Conservation (phyloP, 2,113 vertebrate species). For the Numida meleagris region DNA sequence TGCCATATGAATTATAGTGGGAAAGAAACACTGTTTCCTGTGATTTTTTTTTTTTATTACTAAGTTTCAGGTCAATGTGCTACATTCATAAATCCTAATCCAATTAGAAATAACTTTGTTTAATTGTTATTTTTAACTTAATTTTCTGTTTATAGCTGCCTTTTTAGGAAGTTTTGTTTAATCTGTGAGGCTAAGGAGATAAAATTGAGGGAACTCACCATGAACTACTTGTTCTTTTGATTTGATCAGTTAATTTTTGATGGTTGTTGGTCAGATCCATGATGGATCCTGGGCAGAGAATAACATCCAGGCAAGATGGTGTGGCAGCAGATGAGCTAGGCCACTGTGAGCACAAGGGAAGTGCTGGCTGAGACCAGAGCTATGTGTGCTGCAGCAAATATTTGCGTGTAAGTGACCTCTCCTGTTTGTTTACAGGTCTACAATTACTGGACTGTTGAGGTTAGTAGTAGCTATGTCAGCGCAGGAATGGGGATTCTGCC, state of each 20-base stretch:
- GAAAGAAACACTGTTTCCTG: not conserved
- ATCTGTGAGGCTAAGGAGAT: not conserved
- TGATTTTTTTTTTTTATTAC: not conserved
- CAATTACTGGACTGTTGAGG: slow-evolving; percentile 63
- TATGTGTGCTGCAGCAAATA: not conserved
- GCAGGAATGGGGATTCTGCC: slow-evolving; percentile 51
- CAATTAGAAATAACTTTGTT: not conserved
- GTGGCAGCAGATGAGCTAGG: not conserved
- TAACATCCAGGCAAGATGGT: not conserved
- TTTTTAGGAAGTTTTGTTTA: not conserved
- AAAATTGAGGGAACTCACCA: accelerated
- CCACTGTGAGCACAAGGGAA: not conserved
- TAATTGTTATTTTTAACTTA: not conserved
- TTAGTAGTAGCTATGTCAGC: slow-evolving; percentile 64
- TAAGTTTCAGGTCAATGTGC: not conserved
- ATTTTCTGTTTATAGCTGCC: not conserved
- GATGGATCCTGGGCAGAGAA: not conserved
- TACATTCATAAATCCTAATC: not conserved
- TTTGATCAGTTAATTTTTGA: not conserved
- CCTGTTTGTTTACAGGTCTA: slow-evolving; percentile 44
- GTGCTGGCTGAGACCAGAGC: not conserved
- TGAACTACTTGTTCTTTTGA: not conserved
- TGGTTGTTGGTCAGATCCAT: not conserved
- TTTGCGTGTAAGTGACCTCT: not conserved
- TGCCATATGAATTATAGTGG: not conserved